Base-by-base conservation (phyloP, 2,888 invertebrate species). In the Alcis repandata region DNA sequence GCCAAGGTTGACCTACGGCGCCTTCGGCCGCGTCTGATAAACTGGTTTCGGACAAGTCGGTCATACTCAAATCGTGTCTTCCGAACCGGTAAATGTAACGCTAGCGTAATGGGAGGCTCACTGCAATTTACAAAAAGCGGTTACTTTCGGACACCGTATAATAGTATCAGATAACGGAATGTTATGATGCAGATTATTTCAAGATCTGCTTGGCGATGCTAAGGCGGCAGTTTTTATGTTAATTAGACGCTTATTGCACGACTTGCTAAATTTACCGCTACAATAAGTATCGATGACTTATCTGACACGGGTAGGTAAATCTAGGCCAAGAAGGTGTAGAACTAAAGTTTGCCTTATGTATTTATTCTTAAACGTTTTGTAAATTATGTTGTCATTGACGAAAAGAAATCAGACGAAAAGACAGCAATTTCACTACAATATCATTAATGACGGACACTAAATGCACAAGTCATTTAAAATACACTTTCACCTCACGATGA, bases 1-100 rank as follows among this genome's bases (percentile, higher is more conserved):
- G 91, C 90, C 92, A 92, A 92, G 92, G 91, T 84, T 86, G 83
- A 71, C 67, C 71, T 71, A 74, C 71, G 71, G 69, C 77, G 70
- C 77, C 79, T 86, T 86, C 80, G 79, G 83, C 80, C 74, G 77
- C 68, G 68, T 73, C 77, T 48, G 75, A 73, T 69, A 79, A 91
- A 91, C 90, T 79, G 85, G 91, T 89, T 86, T 76, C 67, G 70
- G 64, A 66, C 74, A 77, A 76, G 81, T 87, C 84, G 87, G 86
- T 85, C 87, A 71, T 59, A 66, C 65, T 66, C 51, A 56, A 61
- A 68, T 67, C 63, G 64, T 58, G 62, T 69, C 64, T 65, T 68
- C 54, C 41, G 49, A 67, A 74, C 70, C 72, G 72, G 72, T 74
- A 73, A 71, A 72, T 69, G 67, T 73, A 72, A 68, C 71, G 70